These are phyloP conservation scores for Eupeodes corollae DNA, from an alignment of 1,140 invertebrate genomes.

Conservation along the genomic window DNA sequence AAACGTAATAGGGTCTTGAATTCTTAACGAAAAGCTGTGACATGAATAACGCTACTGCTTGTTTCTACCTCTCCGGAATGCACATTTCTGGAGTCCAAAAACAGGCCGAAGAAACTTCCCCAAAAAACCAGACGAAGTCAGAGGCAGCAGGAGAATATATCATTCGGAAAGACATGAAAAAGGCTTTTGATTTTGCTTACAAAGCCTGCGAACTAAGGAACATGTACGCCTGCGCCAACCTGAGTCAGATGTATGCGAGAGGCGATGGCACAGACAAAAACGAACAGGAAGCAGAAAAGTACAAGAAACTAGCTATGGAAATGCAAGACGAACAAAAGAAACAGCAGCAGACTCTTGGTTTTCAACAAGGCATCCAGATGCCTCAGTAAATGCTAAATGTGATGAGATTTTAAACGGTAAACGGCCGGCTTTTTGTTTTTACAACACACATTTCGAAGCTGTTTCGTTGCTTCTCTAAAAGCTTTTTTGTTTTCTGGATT, in stretches of 20 bases:
- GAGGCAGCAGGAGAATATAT: conserved; percentile 36
- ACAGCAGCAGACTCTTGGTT: conserved; percentile 45
- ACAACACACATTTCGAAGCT: no score
- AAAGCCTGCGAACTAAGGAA: conserved; percentile 71
- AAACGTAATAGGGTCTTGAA: conserved; percentile 43
- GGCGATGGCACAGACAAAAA: conserved; percentile 65
- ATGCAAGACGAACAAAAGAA: conserved; percentile 55
- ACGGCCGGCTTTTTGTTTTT: no score
- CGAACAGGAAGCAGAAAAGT: conserved; percentile 54
- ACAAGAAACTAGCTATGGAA: conserved; percentile 54
- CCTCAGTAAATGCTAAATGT: conserved; percentile 14
- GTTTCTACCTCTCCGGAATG: conserved; percentile 67
- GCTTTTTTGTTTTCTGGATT: no score
- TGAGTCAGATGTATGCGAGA: conserved; percentile 58
- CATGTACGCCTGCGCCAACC: conserved; percentile 74
- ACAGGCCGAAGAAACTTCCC: conserved; percentile 28
- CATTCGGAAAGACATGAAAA: conserved; percentile 56
- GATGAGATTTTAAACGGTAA: no score
- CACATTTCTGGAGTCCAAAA: conserved; percentile 59
- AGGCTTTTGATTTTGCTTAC: conserved; percentile 62
- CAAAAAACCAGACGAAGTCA: conserved; percentile 16
- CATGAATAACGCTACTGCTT: conserved; percentile 57
- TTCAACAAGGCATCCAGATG: conserved; percentile 49
- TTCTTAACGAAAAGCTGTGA: conserved; percentile 61
- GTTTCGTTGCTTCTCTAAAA: no score